Conservation (phyloP, 2,113 vertebrate species). For the Oostethus manadensis region DNA sequence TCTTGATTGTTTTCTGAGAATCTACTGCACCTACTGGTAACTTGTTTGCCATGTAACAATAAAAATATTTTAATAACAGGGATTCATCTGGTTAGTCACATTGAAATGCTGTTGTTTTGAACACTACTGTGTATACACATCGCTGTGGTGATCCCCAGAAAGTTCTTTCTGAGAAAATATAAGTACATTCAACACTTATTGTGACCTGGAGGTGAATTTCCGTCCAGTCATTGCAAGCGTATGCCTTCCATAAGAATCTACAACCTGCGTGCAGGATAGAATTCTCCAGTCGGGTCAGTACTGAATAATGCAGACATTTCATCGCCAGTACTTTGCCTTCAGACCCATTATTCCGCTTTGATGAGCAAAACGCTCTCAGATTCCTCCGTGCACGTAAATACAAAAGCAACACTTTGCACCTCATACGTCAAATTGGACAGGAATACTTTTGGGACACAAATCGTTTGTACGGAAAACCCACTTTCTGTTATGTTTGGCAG, state of each 20-base stretch:
- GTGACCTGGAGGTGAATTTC: not conserved
- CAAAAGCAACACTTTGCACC: not conserved
- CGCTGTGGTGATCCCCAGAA: too few species aligned
- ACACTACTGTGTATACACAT: too few species aligned
- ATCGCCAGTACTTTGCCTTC: constrained; percentile 38
- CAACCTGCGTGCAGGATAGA: constrained; percentile 36
- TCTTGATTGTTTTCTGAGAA: too few species aligned
- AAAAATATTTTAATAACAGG: too few species aligned
- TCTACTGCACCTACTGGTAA: too few species aligned
- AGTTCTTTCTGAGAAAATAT: not conserved
- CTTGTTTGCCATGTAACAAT: too few species aligned
- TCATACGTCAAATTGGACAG: not conserved
- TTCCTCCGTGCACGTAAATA: constrained; percentile 21
- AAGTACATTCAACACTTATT: too few species aligned
- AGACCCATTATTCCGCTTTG: constrained; percentile 56
- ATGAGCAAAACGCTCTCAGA: constrained; percentile 29
- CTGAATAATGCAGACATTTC: constrained; percentile 65
- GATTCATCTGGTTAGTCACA: too few species aligned
- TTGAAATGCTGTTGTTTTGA: too few species aligned
- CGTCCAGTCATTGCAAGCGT: not conserved
- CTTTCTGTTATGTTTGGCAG: too few species aligned
- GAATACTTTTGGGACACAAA: too few species aligned
- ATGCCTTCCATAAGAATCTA: constrained; percentile 2
- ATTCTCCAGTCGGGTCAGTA: constrained; percentile 38
- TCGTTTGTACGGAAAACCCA: too few species aligned